Evolutionary conservation across 2,888 invertebrate genomes (phyloP).

Genomic region (Dicyrtoma fusca): DNA sequence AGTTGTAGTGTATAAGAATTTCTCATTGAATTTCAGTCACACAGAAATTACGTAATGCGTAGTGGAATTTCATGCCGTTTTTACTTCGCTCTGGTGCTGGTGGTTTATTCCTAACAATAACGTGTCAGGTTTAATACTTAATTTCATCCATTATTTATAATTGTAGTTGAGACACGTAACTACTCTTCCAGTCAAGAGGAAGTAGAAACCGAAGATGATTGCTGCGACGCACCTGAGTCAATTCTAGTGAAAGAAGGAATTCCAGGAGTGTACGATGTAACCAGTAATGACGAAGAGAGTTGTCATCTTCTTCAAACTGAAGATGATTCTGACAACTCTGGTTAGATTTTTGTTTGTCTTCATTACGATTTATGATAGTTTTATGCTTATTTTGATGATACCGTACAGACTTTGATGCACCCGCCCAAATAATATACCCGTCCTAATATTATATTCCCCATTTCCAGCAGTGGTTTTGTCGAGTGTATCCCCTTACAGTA

Average conservation of each 20-base stretch:
- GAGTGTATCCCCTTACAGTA: too few species aligned
- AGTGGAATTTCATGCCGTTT: not conserved
- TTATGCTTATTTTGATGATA: too few species aligned
- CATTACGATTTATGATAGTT: too few species aligned
- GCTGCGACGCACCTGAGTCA: slow-evolving; percentile 50
- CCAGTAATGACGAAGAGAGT: slow-evolving; percentile 56
- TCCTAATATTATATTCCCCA: too few species aligned
- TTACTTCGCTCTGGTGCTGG: not conserved
- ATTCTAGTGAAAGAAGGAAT: slow-evolving; percentile 53
- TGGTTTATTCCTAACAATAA: not conserved
- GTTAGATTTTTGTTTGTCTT: slow-evolving; percentile 35
- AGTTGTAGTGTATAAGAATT: not conserved
- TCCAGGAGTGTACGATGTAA: slow-evolving; percentile 53
- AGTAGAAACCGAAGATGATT: slow-evolving; percentile 56
- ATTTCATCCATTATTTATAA: slow-evolving; percentile 3
- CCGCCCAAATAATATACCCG: too few species aligned
- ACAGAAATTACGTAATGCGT: not conserved
- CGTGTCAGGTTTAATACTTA: not conserved
- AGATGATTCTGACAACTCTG: slow-evolving; percentile 56
- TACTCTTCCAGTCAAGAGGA: slow-evolving; percentile 57
- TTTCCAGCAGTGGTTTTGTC: too few species aligned
- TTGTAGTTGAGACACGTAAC: slow-evolving; percentile 51
- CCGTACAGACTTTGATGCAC: too few species aligned
- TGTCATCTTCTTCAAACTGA: slow-evolving; percentile 56
- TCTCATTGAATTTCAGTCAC: not conserved